Evolutionary conservation across 53 echinoderm and acorn worm genomes (phyloP), one percentile per base, ranked within the genome.

Genomic region (Paracentrotus lividus): DNA sequence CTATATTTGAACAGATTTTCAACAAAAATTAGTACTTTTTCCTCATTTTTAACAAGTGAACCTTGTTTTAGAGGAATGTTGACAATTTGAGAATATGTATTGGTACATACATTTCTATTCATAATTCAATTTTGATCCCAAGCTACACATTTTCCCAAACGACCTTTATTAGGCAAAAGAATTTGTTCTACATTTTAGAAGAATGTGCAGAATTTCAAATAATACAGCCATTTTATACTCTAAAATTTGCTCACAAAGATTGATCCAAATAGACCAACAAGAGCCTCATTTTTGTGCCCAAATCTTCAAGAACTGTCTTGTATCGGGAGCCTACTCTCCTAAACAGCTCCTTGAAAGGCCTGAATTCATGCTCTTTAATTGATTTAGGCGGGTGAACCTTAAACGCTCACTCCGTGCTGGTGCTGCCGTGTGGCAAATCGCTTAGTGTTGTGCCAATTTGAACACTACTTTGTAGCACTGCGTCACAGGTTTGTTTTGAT

Each of bases 401-500:
- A 72, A 72, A 72, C 72, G 12, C 18, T 40, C 36, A 40, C 40
- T 72, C 40, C 40, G 40, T 38, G 36, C 72, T 6, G 20, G 72
- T 13, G 72, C 72, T 40, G 21, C 40, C 20, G 72, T 72, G 72
- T 72, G 72, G 72, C 38, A 72, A 40, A 72, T 38, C 72, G 72
- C 27, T 72, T 72, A 72, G 4, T 4, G 72, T 18, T 72, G 36
- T 72, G 72, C 72, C 72, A 72, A 72, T 72, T 72, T 72, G 72
- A 38, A 40, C 36, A 40, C 32, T 26, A 20, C 40, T 72, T 16
- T 72, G 72, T 72, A 64, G 10, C 31, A 13, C 64, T 72, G 72
- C 72, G 72, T 72, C 72, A 72, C 72, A 72, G 72, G 72, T 72
- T 72, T 72, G 72, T 72, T 72, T 40, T 72, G 72, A 40, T 72